Evolutionary conservation across 2,113 vertebrate genomes (phyloP).

Genomic region (Noctilio leporinus): DNA sequence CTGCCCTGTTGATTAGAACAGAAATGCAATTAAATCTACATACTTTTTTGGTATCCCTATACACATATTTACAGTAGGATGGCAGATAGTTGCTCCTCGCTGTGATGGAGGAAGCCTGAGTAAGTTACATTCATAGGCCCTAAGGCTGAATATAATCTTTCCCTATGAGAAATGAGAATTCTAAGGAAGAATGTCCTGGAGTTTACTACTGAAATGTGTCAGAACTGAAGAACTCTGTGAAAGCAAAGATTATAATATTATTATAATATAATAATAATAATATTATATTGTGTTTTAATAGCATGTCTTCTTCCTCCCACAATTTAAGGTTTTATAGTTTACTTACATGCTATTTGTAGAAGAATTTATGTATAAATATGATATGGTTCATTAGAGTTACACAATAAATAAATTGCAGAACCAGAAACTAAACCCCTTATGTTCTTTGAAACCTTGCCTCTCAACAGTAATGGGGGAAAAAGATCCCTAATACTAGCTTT

Average conservation of each 20-base stretch:
- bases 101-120: not conserved
- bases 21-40: slow-evolving; percentile 53
- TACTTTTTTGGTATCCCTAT: not conserved
- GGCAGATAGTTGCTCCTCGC: not conserved
- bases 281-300: not conserved
- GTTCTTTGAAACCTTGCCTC: not conserved
- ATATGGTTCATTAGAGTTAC: not conserved
- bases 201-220: not conserved
- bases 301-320: not conserved
- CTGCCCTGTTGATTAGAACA: slow-evolving; percentile 80
- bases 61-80: not conserved
- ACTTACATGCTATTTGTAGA: not conserved
- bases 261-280: not conserved
- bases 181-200: not conserved
- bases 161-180: not conserved
- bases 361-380: not conserved
- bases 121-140: not conserved
- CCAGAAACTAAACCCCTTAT: not conserved
- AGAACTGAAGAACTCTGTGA: not conserved
- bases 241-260: not conserved
- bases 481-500: not conserved
- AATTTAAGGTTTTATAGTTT: not conserved
- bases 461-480: not conserved
- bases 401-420: not conserved
- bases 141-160: not conserved